Percentiles rank a stretch among this genome's conserved stretches.
These are phyloP conservation scores for Vanessa atalanta DNA, from an alignment of 1,140 invertebrate species.

Conservation along the genomic window DNA sequence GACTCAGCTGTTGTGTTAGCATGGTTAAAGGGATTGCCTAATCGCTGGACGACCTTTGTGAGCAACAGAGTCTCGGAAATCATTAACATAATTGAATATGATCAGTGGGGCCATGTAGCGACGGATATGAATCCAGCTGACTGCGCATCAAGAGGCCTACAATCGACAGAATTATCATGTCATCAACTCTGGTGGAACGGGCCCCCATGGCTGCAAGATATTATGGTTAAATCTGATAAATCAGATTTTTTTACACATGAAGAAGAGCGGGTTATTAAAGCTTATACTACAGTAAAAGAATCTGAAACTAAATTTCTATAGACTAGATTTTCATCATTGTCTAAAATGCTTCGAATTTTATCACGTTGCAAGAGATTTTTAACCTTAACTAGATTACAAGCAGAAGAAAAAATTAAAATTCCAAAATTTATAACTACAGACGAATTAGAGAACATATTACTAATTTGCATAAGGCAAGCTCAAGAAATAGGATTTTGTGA, in stretches of 20 bases:
- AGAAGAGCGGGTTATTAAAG: constrained; percentile 31
- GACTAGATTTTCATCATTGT: constrained; percentile 38
- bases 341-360: constrained; percentile 36
- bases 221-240: not conserved
- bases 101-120: constrained; percentile 36
- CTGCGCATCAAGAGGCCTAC: constrained; percentile 38
- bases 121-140: constrained; percentile 40
- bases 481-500: constrained; percentile 24
- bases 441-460: constrained; percentile 12
- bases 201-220: constrained; percentile 26
- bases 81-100: constrained; percentile 20
- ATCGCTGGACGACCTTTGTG: constrained; percentile 24
- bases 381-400: constrained; percentile 13
- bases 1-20: constrained; percentile 67
- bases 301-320: constrained; percentile 42
- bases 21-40: constrained; percentile 49
- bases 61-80: constrained; percentile 39
- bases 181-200: constrained; percentile 39
- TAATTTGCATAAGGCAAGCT: constrained; percentile 19
- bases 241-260: constrained; percentile 33
- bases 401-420: constrained; percentile 17
- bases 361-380: constrained; percentile 37
- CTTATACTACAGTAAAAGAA: not conserved
- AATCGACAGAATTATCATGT: constrained; percentile 24
- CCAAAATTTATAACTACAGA: constrained; percentile 18